Conservation (phyloP, 1,140 invertebrate genomes). For the Tetraneura akinire region DNA sequence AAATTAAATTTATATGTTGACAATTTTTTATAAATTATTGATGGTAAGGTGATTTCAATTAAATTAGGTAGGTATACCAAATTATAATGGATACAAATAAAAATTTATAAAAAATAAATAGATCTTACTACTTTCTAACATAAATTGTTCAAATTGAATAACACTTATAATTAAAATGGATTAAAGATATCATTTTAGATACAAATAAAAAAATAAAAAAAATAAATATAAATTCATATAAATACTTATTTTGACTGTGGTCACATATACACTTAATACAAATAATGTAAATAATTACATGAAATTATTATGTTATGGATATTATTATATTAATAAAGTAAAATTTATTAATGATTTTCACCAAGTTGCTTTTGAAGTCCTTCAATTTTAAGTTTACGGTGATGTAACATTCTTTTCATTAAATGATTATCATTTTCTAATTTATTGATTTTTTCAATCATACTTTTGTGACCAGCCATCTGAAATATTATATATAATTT, state of each 20-base stretch:
- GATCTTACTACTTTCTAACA: not conserved
- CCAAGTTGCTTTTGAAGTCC: constrained; percentile 42
- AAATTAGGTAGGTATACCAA: too few species aligned
- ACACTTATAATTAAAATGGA: not conserved
- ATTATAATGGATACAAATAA: too few species aligned
- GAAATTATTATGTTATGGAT: not conserved
- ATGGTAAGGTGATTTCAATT: too few species aligned
- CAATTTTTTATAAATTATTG: too few species aligned
- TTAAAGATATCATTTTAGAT: not conserved
- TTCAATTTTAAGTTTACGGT: constrained; percentile 42
- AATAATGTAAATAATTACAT: not conserved
- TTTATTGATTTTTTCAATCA: constrained; percentile 25
- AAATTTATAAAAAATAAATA: constrained; percentile 2
- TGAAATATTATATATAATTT: not conserved
- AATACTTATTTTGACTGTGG: not conserved
- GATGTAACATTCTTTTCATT: constrained; percentile 45
- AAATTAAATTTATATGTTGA: too few species aligned
- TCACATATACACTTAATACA: not conserved
- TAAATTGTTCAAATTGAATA: constrained; percentile 12
- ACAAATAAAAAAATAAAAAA: not conserved
- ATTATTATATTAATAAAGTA: not conserved
- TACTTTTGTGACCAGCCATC: constrained; percentile 4
- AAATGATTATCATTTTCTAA: constrained; percentile 27
- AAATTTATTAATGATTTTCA: not conserved
- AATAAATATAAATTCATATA: not conserved